Conservation (phyloP, 2,113 vertebrate genomes). For the Centrocercus urophasianus region DNA sequence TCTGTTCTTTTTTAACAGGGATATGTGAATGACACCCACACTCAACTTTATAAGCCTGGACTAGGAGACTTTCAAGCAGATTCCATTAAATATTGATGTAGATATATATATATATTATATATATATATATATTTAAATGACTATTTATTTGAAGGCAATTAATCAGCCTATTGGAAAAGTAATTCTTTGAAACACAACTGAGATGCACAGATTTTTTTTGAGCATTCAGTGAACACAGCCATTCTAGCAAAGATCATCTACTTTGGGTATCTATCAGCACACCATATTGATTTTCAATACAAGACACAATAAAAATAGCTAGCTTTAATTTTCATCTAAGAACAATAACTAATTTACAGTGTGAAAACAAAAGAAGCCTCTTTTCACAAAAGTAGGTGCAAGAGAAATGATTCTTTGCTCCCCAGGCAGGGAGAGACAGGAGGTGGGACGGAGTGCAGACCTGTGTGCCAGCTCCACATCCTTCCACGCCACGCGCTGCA, state of each 20-base stretch:
- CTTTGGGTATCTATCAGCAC: background rate
- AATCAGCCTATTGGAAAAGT: slow-evolving; percentile 22
- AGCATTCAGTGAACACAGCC: background rate
- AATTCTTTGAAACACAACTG: background rate
- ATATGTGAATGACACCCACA: background rate
- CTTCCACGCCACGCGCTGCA: fast-evolving
- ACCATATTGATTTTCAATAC: background rate
- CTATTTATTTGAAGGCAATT: slow-evolving; percentile 34
- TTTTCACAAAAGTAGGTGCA: fast-evolving
- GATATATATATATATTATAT: too few species aligned
- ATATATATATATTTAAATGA: background rate
- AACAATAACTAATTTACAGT: background rate
- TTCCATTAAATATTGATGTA: slow-evolving; percentile 37
- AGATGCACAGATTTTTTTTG: background rate
- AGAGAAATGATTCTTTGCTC: background rate
- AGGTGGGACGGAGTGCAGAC: background rate
- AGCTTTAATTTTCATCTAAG: background rate
- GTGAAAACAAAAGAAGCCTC: background rate
- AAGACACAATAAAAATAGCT: background rate
- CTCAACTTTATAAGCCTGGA: background rate
- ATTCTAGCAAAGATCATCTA: background rate
- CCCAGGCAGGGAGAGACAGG: background rate
- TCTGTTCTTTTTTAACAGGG: background rate
- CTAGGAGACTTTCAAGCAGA: background rate
- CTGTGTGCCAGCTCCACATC: fast-evolving